phyloP scores from a whole-genome alignment of 1,140 invertebrate species.

The Mylabris phalerata region DNA sequence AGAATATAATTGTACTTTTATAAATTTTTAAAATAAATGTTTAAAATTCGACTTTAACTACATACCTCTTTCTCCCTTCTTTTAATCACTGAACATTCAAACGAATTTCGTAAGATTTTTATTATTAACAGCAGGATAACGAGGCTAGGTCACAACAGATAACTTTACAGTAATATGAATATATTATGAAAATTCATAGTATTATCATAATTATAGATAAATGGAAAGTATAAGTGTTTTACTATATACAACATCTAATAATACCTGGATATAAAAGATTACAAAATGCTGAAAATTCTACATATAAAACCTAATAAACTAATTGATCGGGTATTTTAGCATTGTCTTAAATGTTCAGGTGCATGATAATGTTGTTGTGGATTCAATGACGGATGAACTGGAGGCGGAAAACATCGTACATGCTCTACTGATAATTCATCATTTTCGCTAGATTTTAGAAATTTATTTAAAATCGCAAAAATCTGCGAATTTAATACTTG shows the following conservation, averaged over 20 bases:
- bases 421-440: conserved; percentile 89
- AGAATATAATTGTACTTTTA: conserved; percentile 1
- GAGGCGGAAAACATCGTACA: conserved; percentile 94
- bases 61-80: no score
- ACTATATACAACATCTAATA: no score
- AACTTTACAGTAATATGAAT: no score
- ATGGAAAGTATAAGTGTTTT: no score
- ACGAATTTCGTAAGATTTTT: no score
- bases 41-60: no score
- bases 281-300: conserved; percentile 18
- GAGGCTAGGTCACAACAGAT: no score
- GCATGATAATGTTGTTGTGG: conserved; percentile 54
- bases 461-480: conserved; percentile 95
- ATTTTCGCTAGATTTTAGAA: conserved; percentile 78
- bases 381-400: conserved; percentile 69
- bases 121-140: no score
- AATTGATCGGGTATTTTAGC: conserved; percentile 4
- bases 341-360: conserved; percentile 52
- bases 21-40: neutral
- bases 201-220: no score
- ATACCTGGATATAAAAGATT: conserved; percentile 15
- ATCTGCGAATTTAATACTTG: conserved; percentile 99
- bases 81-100: no score
- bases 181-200: no score
- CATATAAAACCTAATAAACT: neutral